Percentiles rank a stretch among this genome's conserved stretches.
Evolutionary conservation across 30 jellyfish, hydroid and myxozoan species (phyloP).

Genomic region (Hydractinia echinata): DNA sequence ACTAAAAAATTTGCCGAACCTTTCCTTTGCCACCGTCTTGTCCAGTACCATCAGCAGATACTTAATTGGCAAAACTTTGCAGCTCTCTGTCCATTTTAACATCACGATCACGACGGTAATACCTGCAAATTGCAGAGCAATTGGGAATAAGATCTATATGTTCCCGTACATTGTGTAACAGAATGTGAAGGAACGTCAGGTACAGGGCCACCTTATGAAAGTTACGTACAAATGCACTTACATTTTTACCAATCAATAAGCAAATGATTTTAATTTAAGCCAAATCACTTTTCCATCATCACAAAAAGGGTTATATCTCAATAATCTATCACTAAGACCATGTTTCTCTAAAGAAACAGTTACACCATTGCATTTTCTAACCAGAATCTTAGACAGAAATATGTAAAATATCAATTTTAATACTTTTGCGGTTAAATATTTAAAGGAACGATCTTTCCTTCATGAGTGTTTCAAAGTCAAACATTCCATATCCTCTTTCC

Average conservation of each 20-base stretch:
- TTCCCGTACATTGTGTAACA: not conserved
- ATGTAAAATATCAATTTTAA: not conserved
- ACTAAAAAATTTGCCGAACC: slow-evolving; percentile 23
- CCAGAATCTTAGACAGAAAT: not conserved
- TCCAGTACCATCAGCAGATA: slow-evolving; percentile 54
- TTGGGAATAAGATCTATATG: not conserved
- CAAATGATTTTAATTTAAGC: slow-evolving; percentile 28
- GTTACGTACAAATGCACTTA: slow-evolving; percentile 16
- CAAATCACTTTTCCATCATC: slow-evolving; percentile 61
- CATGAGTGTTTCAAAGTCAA: not conserved
- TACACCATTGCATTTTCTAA: not conserved
- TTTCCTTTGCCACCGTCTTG: slow-evolving; percentile 63
- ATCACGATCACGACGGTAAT: not conserved
- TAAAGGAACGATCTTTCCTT: not conserved
- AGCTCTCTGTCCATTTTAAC: slow-evolving; percentile 54
- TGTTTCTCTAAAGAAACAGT: not conserved
- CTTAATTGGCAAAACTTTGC: slow-evolving; percentile 53
- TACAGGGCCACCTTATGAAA: not conserved
- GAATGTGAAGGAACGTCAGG: not conserved
- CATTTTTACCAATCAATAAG: slow-evolving; percentile 50
- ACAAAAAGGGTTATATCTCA: slow-evolving; percentile 52
- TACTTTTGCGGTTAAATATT: not conserved
- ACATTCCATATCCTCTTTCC: not conserved
- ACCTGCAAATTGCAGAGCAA: not conserved
- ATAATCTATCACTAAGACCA: slow-evolving; percentile 1